Percentiles rank a stretch among this genome's conserved stretches.
phyloP scores from a whole-genome alignment of 2,113 vertebrate species.

The Melospiza georgiana region DNA sequence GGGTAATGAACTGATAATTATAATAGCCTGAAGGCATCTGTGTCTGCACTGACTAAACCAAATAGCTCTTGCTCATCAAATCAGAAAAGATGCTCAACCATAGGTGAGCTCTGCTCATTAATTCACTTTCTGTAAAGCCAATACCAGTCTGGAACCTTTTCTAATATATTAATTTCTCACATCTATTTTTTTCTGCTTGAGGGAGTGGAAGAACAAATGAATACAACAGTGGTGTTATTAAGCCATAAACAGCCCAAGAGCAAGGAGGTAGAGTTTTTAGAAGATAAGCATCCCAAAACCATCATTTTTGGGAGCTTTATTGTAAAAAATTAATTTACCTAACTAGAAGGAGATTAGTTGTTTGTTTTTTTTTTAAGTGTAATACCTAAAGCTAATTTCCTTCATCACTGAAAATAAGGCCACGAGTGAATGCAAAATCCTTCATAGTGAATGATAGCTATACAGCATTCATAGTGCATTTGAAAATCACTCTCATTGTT shows the following conservation, averaged over 20 bases:
- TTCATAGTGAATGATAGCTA: not conserved
- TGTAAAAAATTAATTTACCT: not conserved
- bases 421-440: not conserved
- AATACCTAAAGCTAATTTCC: not conserved
- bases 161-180: not conserved
- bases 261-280: not conserved
- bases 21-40: not conserved
- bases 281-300: not conserved
- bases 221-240: not conserved
- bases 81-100: not conserved
- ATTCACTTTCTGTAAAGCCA: not conserved
- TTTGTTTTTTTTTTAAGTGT: fast-evolving
- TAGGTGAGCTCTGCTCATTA: not conserved
- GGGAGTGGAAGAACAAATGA: not conserved
- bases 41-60: not conserved
- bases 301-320: not conserved
- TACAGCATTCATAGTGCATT: not conserved
- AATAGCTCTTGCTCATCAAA: not conserved
- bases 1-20: not conserved
- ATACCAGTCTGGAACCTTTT: not conserved
- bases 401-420: not conserved
- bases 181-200: not conserved
- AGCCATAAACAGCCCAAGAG: not conserved
- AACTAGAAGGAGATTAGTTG: not conserved
- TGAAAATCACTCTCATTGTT: not conserved